These are phyloP conservation scores for Drosophila stalkeri DNA, from an alignment of 2,888 invertebrate genomes.

Conservation along the genomic window DNA sequence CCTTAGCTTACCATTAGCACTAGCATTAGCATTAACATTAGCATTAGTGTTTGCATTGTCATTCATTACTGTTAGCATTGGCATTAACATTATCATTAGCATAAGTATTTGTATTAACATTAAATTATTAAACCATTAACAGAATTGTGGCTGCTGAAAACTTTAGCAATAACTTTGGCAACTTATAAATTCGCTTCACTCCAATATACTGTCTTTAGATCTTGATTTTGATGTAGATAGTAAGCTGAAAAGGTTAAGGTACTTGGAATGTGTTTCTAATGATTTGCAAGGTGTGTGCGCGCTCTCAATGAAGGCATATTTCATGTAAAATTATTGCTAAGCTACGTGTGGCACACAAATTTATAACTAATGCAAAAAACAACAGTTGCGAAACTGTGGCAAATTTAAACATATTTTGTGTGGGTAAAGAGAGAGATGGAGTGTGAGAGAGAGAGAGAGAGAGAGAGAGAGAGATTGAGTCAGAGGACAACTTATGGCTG, in stretches of 20 bases:
- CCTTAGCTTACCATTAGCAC: not conserved
- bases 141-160: not conserved
- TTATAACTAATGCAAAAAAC: conserved; percentile 68
- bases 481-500: conserved; percentile 70
- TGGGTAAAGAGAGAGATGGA: not conserved
- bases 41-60: not conserved
- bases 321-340: conserved; percentile 69
- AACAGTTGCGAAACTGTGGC: conserved; percentile 56
- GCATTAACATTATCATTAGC: not conserved
- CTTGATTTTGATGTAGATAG: not conserved
- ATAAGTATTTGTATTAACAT: not conserved
- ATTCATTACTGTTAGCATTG: too few relatives aligned
- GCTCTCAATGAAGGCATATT: conserved; percentile 60
- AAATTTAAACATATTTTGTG: conserved; percentile 70
- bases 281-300: conserved; percentile 12
- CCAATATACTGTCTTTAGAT: not conserved
- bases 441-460: not conserved
- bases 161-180: not conserved
- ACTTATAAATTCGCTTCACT: not conserved
- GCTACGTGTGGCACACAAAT: conserved; percentile 59
- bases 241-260: not conserved
- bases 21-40: not conserved
- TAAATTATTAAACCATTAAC: not conserved
- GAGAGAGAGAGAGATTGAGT: not conserved
- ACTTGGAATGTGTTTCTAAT: conserved; percentile 4